A percentile compares a stretch with the other conserved stretches of the same genome.
Evolutionary conservation across 1,140 invertebrate species (phyloP).

Genomic region (Antheraea mylitta): DNA sequence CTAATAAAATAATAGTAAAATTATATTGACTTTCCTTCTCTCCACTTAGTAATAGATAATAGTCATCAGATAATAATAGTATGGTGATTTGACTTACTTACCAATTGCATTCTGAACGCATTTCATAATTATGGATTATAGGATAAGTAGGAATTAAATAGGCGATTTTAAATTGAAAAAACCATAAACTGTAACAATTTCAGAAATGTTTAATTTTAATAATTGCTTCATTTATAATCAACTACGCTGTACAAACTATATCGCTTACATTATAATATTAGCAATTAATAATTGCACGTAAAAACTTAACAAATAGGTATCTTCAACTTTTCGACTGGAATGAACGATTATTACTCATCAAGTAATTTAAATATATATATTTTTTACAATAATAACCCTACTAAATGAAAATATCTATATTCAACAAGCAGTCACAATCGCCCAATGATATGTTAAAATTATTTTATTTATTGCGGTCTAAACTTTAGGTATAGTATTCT

Average conservation of each 20-base stretch:
- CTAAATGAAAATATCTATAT: slow-evolving; percentile 67
- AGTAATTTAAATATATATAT: slow-evolving; percentile 42
- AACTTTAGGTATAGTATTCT: slow-evolving; percentile 16
- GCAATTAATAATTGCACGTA: slow-evolving; percentile 79
- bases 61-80: too few species aligned
- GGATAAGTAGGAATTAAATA: too few species aligned
- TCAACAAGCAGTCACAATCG: slow-evolving; percentile 79
- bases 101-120: too few species aligned
- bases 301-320: slow-evolving; percentile 78
- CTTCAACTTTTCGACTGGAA: slow-evolving; percentile 77
- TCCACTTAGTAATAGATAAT: too few species aligned
- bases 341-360: slow-evolving; percentile 74
- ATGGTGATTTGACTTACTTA: too few species aligned
- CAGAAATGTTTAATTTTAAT: slow-evolving; percentile 77
- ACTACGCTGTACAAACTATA: slow-evolving; percentile 78
- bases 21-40: too few species aligned
- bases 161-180: neutral
- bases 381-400: slow-evolving; percentile 74
- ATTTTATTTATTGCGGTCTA: slow-evolving; percentile 77
- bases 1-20: too few species aligned
- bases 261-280: slow-evolving; percentile 76
- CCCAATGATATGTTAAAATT: slow-evolving; percentile 79
- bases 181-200: slow-evolving; percentile 52
- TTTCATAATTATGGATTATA: too few species aligned
- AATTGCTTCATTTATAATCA: slow-evolving; percentile 74